Conservation (phyloP, 2,113 vertebrate species). For the Gasterosteus aculeatus region DNA sequence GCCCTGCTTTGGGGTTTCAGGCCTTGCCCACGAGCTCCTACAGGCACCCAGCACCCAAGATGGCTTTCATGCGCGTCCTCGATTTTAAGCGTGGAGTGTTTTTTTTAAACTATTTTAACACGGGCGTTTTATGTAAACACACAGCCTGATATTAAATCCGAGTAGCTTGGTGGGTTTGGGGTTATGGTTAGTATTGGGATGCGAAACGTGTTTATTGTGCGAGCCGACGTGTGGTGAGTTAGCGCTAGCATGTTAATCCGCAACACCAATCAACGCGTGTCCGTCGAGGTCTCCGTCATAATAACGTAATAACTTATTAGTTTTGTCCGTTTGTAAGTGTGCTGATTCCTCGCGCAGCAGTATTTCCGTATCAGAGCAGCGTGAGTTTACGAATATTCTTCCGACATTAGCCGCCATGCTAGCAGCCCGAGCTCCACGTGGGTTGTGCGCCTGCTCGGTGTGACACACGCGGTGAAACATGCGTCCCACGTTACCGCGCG, state of each 20-base stretch:
- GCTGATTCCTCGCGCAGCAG: accelerated
- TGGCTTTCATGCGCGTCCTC: conserved; percentile 63
- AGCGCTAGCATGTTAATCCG: too few relatives aligned
- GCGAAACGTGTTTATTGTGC: too few relatives aligned
- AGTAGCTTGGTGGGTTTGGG: too few relatives aligned
- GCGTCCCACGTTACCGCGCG: too few relatives aligned
- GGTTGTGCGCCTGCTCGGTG: conserved; percentile 57
- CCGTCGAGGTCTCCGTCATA: too few relatives aligned
- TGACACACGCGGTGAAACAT: conserved; percentile 57
- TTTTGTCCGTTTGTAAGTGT: accelerated
- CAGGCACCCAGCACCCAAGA: conserved; percentile 31
- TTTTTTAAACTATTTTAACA: not conserved
- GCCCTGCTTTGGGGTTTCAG: conserved; percentile 9
- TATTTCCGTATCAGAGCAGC: too few relatives aligned
- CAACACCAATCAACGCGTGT: too few relatives aligned
- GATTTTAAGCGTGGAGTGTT: not conserved
- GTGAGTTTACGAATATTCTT: not conserved
- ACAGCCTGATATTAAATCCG: accelerated
- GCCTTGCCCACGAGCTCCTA: conserved; percentile 55
- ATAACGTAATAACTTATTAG: too few relatives aligned
- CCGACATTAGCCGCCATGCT: conserved; percentile 48
- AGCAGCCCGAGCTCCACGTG: conserved; percentile 69
- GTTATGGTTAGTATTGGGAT: too few relatives aligned
- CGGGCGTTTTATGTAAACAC: accelerated
- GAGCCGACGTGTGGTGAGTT: too few relatives aligned